Base-by-base conservation (phyloP, 1,140 invertebrate species). In the Druon quercuslanigerum region DNA sequence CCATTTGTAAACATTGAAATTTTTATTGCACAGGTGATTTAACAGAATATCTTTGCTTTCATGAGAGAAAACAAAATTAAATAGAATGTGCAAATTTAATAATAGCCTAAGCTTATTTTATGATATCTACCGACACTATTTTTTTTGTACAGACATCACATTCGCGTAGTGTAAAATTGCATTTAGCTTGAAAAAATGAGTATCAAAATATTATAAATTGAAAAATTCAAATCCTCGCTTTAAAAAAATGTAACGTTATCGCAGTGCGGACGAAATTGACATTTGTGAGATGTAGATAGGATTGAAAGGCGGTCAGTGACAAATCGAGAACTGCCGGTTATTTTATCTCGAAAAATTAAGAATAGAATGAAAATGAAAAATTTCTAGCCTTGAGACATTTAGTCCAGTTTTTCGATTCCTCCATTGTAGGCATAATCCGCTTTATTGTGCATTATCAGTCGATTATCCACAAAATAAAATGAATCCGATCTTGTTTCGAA, bases 371-470 rank as follows among this genome's bases (percentile, higher is more conserved):
- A 46, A 16, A 25, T 25, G n/a, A 20, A 54, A 73, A 56, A 20
- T n/a, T 11, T 50, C 6, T 19, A 75, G 40, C 40, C n/a, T 14
- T 51, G n/a, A 8, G 4, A 72, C 8, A 50, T 51, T 81, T 66
- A 85, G 73, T 86, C 81, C 66, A 84, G 74, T 72, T 85, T 85
- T 66, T 87, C 84, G 11, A 85, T 91, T 71, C 95, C 95, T 77
- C 96, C 96, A 88, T 97, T 95, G 90, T 98, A 99, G 33, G 97
- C 96, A 92, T 99, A 99, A 89, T 98, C 98, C 52, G 98, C 98
- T 93, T 99, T 99, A 90, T 99, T 99, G 92, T 99, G 98, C 98
- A 99, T 99, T 74, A 99, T 97, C 70, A 99, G 93, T 88, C 94
- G 93, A 91, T 99, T 96, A 89, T 99, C 97, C 57, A 99, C 98